Evolutionary conservation across 2,797 vertebrate species (phyloP), one percentile per base, ranked within the genome.

Genomic region (Gymnothorax javanicus): DNA sequence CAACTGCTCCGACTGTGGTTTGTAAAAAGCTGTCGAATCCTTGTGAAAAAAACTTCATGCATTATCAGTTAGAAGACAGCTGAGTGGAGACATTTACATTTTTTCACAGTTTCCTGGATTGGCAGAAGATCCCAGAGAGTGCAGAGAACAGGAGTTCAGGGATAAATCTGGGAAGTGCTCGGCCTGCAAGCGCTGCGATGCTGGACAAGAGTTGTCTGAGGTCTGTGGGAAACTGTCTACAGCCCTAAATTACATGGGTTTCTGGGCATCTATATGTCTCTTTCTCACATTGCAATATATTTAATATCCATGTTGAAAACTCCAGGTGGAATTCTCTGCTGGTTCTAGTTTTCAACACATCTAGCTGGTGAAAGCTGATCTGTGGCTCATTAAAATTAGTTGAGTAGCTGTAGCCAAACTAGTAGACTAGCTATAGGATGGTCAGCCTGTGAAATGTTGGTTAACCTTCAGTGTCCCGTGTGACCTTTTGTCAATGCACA

Each of bases 191-290:
- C 97, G 97, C 82, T 99, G 98, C 87, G 97, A 98, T 25, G 98
- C 98, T 2, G 98, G 98, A 92, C 97, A 98, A 94, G 98, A 99
- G 88, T 94, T 99, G 50, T 99, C 98, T 89, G 98, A 99, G 97
- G 98, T 98, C 94, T 87, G 91, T 62, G 6, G 52, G 52, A 56
- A 56, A 7, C 77, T n/a, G 7, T 56, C 23, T 20, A 12, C 83
- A 52, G 23, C 25, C 25, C 9, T 50, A 5, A 17, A 17, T 4
- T 50, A 75, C 73, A n/a, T 7, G 1, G 57, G 25, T n/a, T 69
- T n/a, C 67, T 17, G 62, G 12, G 8, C 62, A 67, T 69, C n/a
- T n/a, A n/a, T 13, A 59, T 9, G 58, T 59, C 58, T 59, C 9
- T 59, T 59, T 13, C 13, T 43, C 33, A 43, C 33, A 43, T 43